These are phyloP conservation scores for Calcarius ornatus DNA, from an alignment of 2,113 vertebrate species.

Conservation along the genomic window DNA sequence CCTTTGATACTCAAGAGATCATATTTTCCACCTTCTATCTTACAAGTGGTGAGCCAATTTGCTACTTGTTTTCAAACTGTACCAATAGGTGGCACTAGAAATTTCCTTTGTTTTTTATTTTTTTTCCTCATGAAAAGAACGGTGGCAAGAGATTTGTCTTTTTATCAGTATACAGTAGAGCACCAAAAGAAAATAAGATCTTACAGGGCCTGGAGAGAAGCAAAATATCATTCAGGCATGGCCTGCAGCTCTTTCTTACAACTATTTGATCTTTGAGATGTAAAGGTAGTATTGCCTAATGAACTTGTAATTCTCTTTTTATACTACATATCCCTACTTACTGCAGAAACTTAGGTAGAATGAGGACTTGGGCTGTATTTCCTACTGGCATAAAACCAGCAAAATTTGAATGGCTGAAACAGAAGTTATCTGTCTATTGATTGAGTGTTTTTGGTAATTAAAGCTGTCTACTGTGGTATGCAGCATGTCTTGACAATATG, in stretches of 20 bases:
- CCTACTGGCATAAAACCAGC: neutral
- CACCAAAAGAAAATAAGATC: neutral
- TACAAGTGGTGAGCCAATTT: neutral
- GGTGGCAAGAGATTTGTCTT: neutral
- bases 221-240: neutral
- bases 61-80: neutral
- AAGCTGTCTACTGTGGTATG: neutral
- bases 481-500: neutral
- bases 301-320: neutral
- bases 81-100: slow-evolving; percentile 36
- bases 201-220: neutral
- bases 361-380: neutral
- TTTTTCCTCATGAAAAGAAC: neutral
- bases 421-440: neutral
- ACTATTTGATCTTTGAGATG: slow-evolving; percentile 10
- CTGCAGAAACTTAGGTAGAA: neutral
- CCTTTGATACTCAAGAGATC: neutral
- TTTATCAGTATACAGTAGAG: neutral
- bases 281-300: neutral
- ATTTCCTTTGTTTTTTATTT: neutral
- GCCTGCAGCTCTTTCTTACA: slow-evolving; percentile 16
- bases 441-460: neutral
- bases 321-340: neutral
- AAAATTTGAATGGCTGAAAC: neutral
- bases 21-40: neutral